phyloP scores from a whole-genome alignment of 1,140 invertebrate genomes.

The Cherax quadricarinatus region DNA sequence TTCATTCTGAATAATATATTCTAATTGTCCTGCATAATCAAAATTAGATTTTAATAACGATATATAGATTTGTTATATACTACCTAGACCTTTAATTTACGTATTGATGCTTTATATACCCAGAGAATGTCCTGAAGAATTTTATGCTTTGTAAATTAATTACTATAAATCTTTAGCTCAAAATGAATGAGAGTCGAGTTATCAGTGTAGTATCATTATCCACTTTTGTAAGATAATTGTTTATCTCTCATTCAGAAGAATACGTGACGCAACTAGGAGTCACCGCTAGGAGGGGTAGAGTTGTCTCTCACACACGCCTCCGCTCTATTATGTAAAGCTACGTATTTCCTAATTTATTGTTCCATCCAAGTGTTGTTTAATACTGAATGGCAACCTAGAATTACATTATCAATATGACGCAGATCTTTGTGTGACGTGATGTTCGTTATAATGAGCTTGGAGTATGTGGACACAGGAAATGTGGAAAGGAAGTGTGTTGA shows the following conservation, averaged over 20 bases:
- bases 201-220: not conserved
- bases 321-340: not conserved
- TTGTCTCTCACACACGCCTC: not conserved
- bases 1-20: too few species aligned
- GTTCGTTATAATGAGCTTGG: not conserved
- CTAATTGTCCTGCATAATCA: too few species aligned
- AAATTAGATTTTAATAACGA: too few species aligned
- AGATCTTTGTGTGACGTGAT: not conserved
- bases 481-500: not conserved
- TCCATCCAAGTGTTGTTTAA: not conserved
- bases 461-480: not conserved
- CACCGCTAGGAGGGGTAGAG: not conserved
- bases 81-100: too few species aligned
- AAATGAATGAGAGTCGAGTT: not conserved
- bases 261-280: not conserved
- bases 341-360: too few species aligned
- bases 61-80: too few species aligned
- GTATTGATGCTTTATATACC: too few species aligned
- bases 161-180: too few species aligned
- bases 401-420: not conserved
- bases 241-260: slow-evolving; percentile 16
- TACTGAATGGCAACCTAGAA: not conserved
- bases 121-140: too few species aligned
- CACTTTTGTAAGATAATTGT: not conserved
- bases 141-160: too few species aligned